Evolutionary conservation across 2,113 vertebrate genomes (phyloP).

Genomic region (Xiphorhynchus elegans): DNA sequence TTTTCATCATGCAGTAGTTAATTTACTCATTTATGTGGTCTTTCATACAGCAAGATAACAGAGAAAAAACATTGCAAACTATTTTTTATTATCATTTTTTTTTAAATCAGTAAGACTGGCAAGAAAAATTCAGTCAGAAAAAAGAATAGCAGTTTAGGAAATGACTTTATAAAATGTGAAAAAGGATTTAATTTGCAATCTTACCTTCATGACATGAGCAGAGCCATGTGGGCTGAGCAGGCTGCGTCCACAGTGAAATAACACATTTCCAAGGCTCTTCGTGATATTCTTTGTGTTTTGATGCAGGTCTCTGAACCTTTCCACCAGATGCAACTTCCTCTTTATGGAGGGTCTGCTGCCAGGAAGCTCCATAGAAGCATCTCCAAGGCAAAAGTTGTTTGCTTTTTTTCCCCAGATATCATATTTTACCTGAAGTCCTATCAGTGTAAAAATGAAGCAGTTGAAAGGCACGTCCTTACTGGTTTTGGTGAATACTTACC

Average conservation of each 20-base stretch:
- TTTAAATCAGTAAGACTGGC: not conserved
- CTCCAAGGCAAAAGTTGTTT: not conserved
- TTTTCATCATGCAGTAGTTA: not conserved
- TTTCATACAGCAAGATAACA: not conserved
- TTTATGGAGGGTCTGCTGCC: not conserved
- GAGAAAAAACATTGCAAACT: not conserved
- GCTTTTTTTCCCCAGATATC: not conserved
- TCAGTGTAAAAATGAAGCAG: not conserved
- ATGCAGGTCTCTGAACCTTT: not conserved
- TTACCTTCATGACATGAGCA: conserved; percentile 5
- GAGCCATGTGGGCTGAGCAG: not conserved
- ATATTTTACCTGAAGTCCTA: not conserved
- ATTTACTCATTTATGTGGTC: not conserved
- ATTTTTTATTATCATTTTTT: not conserved
- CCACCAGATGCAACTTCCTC: not conserved
- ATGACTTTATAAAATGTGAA: not conserved
- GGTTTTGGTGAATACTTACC: not conserved
- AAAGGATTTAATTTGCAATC: not conserved
- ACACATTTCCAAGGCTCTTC: not conserved
- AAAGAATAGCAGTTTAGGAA: not conserved
- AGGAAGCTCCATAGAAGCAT: not conserved
- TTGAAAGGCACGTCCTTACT: not conserved
- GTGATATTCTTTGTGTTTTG: accelerated
- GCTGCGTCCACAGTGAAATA: not conserved
- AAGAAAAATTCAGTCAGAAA: not conserved